These are phyloP conservation scores for Indri indri DNA, from an alignment of 2,113 vertebrate genomes.

Conservation along the genomic window DNA sequence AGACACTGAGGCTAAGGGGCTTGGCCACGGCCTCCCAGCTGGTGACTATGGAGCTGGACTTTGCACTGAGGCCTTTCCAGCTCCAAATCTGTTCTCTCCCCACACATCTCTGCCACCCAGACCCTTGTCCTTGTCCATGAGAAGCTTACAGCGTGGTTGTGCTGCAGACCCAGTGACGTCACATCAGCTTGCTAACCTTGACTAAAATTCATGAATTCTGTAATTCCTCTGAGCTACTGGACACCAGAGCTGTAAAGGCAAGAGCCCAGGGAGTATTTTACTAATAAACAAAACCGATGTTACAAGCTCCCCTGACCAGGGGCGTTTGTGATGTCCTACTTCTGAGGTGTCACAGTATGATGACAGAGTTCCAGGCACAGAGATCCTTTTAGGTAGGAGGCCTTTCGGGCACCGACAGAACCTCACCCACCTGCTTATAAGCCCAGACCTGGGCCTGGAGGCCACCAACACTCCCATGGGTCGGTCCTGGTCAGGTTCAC, in stretches of 20 bases:
- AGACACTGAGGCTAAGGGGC: not conserved
- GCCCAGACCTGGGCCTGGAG: not conserved
- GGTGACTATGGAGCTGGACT: not conserved
- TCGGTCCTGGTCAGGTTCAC: slow-evolving; percentile 65
- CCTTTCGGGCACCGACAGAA: not conserved
- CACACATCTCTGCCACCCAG: not conserved
- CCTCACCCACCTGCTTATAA: not conserved
- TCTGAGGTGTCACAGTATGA: not conserved
- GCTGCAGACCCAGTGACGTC: not conserved
- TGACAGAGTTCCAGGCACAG: not conserved
- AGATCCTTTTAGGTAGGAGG: not conserved
- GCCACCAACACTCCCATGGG: not conserved
- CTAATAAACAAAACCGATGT: not conserved
- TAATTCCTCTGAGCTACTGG: not conserved
- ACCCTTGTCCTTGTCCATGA: not conserved
- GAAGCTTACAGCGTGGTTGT: not conserved
- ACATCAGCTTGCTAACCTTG: not conserved
- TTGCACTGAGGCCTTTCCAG: not conserved
- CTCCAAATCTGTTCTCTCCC: not conserved
- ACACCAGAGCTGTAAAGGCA: not conserved
- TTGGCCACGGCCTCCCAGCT: fast-evolving
- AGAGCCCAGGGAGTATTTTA: not conserved
- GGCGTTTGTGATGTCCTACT: not conserved
- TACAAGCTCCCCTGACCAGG: not conserved
- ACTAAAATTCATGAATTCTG: not conserved